Percentiles rank a stretch among this genome's conserved stretches.
Conservation (phyloP, 2,797 vertebrate genomes). For the Anguilla obscura region DNA sequence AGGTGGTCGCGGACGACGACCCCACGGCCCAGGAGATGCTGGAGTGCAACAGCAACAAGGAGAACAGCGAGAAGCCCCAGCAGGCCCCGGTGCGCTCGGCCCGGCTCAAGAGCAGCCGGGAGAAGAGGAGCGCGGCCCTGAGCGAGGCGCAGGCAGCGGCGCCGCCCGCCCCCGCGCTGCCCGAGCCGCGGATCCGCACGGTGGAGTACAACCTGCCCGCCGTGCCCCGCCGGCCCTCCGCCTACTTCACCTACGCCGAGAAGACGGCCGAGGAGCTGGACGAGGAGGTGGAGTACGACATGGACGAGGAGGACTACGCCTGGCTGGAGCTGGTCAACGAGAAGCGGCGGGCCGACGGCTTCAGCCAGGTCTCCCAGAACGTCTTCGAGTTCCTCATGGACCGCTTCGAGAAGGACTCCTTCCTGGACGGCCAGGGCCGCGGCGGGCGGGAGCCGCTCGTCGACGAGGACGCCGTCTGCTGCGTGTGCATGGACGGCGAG, state of each 20-base stretch:
- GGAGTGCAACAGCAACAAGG: constrained; percentile 96
- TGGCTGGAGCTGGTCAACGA: constrained; percentile 96
- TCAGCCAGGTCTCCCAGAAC: constrained; percentile 88
- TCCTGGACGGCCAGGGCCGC: constrained; percentile 88
- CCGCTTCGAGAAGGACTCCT: constrained; percentile 92
- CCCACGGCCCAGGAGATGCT: constrained; percentile 90
- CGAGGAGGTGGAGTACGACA: constrained; percentile 95
- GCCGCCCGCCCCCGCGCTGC: constrained; percentile 73
- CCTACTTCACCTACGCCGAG: constrained; percentile 87
- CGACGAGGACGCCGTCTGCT: constrained; percentile 94
- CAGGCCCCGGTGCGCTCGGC: constrained; percentile 81
- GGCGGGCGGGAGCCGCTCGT: constrained; percentile 84
- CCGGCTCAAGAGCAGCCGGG: constrained; percentile 84
- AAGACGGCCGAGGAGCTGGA: constrained; percentile 93
- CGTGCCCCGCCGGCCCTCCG: constrained; percentile 79
- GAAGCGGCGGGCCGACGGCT: constrained; percentile 83
- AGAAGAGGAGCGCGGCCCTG: constrained; percentile 82
- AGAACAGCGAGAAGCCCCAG: constrained; percentile 88
- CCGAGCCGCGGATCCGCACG: constrained; percentile 87
- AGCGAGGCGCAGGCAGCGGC: constrained; percentile 64
- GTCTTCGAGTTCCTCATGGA: constrained; percentile 97
- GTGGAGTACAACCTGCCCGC: constrained; percentile 94
- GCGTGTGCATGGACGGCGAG: constrained; percentile 94
- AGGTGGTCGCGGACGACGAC: constrained; percentile 89
- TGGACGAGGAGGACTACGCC: constrained; percentile 97